Evolutionary conservation across 2,797 vertebrate genomes (phyloP), one percentile per base, ranked within the genome.

Genomic region (Coregonus sp.): DNA sequence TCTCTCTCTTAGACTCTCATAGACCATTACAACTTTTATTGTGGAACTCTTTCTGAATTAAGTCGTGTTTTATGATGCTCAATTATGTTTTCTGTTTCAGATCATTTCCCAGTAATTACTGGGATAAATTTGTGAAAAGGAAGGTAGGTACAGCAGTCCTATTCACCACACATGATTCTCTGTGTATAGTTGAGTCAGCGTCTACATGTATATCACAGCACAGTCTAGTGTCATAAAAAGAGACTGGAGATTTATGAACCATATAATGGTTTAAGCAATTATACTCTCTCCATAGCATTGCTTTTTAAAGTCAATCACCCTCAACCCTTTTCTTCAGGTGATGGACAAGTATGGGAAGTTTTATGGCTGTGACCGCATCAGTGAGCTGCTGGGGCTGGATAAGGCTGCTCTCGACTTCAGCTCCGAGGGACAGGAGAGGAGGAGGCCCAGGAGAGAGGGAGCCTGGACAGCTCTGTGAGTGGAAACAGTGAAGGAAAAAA

Each of bases 311-410:
- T 70, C 37, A 35, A 47, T 47, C 68, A 47, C n/a, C 37, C 16
- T 9, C 37, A n/a, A 63, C 25, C 80, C 31, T 18, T 15, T 18
- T 18, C 79, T 73, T 84, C 82, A 98, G 97, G 97, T 98, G 76
- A 97, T 97, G 96, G 96, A 97, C 89, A 99, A 99, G 78, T 98
- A 98, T 2, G 95, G 96, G 16, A 95, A 96, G 70, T 94, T 99
- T 83, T 98, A 97, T 15, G 97, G 97, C 75, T 88, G 93, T 66
- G 94, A 96, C 80, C 93, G 95, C 84, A 96, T 98, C 89, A 96
- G 95, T n/a, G 95, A 96, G 82, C 92, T 99, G 67, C 91, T 98
- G 0, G 97, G 97, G 82, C 93, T 99, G 93, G 97, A 98, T 89
- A 95, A 95, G 85, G 95, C 95, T 1, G 94, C 96, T 61, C 92